phyloP scores from a whole-genome alignment of 2,113 vertebrate species.

The Furnarius figulus region DNA sequence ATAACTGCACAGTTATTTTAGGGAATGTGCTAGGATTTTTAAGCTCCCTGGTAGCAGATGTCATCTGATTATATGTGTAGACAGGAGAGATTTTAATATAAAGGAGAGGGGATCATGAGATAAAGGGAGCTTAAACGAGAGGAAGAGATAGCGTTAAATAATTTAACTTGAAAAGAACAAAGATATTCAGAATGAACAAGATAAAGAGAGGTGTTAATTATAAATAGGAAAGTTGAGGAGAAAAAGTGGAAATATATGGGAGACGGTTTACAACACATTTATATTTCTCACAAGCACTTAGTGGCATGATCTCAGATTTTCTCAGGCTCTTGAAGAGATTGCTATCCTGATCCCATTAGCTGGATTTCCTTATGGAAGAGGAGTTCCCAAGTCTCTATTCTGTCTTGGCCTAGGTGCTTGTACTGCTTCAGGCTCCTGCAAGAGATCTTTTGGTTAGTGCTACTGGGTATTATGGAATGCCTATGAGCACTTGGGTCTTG shows the following conservation, averaged over 20 bases:
- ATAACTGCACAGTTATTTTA: neutral
- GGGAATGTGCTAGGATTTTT: neutral
- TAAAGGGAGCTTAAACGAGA: conserved; percentile 64
- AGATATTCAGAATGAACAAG: conserved; percentile 60
- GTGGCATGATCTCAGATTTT: conserved; percentile 14
- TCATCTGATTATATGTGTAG: conserved; percentile 45
- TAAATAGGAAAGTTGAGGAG: conserved; percentile 64
- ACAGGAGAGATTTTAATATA: conserved; percentile 58
- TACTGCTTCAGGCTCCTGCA: neutral
- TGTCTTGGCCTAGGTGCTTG: neutral
- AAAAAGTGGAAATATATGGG: conserved; percentile 66
- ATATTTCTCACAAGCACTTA: conserved; percentile 61
- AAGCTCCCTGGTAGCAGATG: neutral
- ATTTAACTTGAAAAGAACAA: conserved; percentile 65
- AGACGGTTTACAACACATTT: conserved; percentile 64
- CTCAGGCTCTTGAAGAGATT: neutral
- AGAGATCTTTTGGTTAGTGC: neutral
- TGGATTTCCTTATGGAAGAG: neutral
- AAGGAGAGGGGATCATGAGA: conserved; percentile 59
- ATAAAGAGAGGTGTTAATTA: conserved; percentile 73
- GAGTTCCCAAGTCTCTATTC: neutral
- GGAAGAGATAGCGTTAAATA: conserved; percentile 56
- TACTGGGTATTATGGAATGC: neutral
- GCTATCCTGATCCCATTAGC: neutral
- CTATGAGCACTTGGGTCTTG: neutral